Evolutionary conservation across 2,113 vertebrate species (phyloP).

Genomic region (Poeciliopsis occidentalis): DNA sequence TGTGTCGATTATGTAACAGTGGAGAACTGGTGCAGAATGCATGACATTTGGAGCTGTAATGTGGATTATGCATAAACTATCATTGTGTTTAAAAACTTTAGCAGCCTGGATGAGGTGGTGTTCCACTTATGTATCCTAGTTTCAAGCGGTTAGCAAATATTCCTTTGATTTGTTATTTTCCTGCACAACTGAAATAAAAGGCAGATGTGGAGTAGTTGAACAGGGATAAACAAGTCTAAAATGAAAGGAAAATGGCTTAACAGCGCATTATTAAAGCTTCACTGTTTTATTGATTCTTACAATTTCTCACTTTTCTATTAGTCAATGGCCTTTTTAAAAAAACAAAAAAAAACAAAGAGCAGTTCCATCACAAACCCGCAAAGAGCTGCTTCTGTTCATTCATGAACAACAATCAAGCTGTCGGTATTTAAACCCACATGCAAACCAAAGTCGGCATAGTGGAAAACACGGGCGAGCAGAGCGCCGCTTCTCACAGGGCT

Average conservation of each 20-base stretch:
- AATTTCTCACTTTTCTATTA: too few relatives aligned
- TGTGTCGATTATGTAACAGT: neutral
- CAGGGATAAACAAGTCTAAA: neutral
- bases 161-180: neutral
- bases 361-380: too few relatives aligned
- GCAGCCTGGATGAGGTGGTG: too few relatives aligned
- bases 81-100: neutral
- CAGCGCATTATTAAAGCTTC: neutral
- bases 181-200: neutral
- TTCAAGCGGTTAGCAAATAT: neutral
- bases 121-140: neutral
- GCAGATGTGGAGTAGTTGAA: neutral
- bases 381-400: too few relatives aligned
- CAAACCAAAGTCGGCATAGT: too few relatives aligned
- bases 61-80: neutral
- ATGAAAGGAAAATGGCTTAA: neutral
- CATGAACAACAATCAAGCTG: too few relatives aligned
- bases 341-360: too few relatives aligned
- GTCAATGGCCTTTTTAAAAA: too few relatives aligned
- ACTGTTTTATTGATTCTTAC: too few relatives aligned
- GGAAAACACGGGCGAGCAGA: too few relatives aligned
- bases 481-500: too few relatives aligned
- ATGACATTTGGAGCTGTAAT: neutral
- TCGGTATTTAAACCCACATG: too few relatives aligned
- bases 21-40: neutral